Evolutionary conservation across 2,113 vertebrate species (phyloP).

Genomic region (Lasiurus borealis): DNA sequence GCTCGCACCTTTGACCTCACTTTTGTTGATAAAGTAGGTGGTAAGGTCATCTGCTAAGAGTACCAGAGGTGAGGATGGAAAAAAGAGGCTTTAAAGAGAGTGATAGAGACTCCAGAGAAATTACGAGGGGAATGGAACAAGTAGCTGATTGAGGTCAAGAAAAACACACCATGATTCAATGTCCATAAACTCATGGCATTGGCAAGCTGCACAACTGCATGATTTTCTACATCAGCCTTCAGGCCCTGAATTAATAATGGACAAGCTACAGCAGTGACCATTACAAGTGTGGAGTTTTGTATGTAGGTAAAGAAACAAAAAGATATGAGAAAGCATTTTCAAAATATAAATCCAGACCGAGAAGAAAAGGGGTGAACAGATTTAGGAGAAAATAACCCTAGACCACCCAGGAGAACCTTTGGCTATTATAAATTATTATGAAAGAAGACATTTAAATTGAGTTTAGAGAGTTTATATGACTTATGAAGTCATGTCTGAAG

Average conservation of each 20-base stretch:
- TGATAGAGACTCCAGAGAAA: neutral
- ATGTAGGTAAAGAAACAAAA: conserved; percentile 19
- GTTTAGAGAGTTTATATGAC: neutral
- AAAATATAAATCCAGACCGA: neutral
- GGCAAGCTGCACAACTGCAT: neutral
- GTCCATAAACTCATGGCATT: neutral
- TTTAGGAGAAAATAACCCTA: neutral
- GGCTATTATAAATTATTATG: neutral
- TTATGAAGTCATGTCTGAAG: neutral
- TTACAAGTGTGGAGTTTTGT: neutral
- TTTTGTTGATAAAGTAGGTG: conserved; percentile 4
- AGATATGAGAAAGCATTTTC: neutral
- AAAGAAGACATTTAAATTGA: neutral
- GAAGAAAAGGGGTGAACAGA: neutral
- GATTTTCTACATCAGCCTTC: neutral
- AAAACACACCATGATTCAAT: neutral
- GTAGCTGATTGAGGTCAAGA: neutral
- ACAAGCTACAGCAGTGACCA: neutral
- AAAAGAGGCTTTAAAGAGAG: neutral
- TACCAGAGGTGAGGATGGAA: neutral
- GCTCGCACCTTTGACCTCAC: neutral
- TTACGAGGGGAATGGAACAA: neutral
- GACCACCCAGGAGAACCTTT: neutral
- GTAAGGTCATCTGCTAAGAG: neutral
- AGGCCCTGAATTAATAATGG: neutral